phyloP scores from a whole-genome alignment of 1,140 invertebrate species.

The Proales similis region DNA sequence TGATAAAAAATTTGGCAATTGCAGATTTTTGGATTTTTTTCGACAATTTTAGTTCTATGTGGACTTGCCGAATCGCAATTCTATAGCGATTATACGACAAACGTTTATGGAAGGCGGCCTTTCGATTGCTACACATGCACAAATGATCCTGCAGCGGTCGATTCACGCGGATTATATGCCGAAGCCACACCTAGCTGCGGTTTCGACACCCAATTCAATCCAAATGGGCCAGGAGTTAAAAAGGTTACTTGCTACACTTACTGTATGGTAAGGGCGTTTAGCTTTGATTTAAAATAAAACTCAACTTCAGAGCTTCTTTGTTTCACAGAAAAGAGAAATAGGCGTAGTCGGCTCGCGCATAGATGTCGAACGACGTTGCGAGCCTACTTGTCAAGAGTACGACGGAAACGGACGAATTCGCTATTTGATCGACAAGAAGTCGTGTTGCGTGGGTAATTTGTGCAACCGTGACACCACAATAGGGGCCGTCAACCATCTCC shows the following conservation, averaged over 20 bases:
- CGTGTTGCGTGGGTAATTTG: constrained; percentile 27
- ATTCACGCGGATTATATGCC: constrained; percentile 11
- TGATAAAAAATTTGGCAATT: no score
- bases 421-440: constrained; percentile 25
- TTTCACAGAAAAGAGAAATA: constrained; percentile 30
- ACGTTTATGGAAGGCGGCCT: constrained; percentile 31
- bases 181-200: constrained; percentile 7
- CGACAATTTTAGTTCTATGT: no score
- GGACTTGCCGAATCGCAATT: no score
- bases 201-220: constrained; percentile 15
- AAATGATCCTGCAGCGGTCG: neutral
- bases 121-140: constrained; percentile 37
- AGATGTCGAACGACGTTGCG: constrained; percentile 35
- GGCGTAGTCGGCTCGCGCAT: constrained; percentile 20
- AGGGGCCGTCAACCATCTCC: neutral
- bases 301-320: neutral
- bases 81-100: constrained; percentile 25
- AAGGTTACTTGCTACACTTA: constrained; percentile 25
- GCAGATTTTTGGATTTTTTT: no score
- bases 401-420: constrained; percentile 21
- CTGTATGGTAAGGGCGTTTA: constrained; percentile 3
- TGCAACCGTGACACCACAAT: constrained; percentile 15
- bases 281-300: neutral
- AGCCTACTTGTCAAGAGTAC: constrained; percentile 36
- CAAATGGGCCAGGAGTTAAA: constrained; percentile 4